Base-by-base conservation (phyloP, 2,888 invertebrate species). In the Oligia strigilis region DNA sequence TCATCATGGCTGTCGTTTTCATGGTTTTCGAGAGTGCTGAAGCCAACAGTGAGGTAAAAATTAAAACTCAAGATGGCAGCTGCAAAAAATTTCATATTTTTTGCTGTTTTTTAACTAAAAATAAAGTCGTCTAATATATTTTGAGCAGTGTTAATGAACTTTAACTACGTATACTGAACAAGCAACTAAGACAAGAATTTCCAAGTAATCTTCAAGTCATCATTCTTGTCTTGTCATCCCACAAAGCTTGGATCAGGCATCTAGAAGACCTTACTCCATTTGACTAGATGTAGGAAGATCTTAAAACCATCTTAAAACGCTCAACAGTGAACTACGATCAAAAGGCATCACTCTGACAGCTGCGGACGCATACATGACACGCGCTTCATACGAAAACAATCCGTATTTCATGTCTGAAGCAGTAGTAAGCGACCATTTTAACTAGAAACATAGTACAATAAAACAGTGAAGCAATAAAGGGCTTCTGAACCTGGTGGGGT, bases 381-480 rank as follows among this genome's bases (percentile, higher is more conserved):
- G 83, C 88, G 92, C 87, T 91, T 92, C 90, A 86, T 92, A 92
- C 87, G 93, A 93, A 94, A 94, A 95, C 93, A 94, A 90, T 92
- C 88, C 90, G 93, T 93, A 94, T 94, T 94, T 94, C 92, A 93
- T 93, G 93, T 94, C 93, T 92, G 87, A 80, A 91, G 92, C 92
- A 91, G 93, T 92, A 92, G 90, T 91, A 94, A 94, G 92, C 93
- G 94, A 91, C 95, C 94, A 94, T 89, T 92, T 85, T 91, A 89
- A 82, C 60, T 49, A 90, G 95, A 92, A 82, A 88, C 85, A 76
- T 79, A 72, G 86, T 79, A 84, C 89, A 81, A 85, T 82, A 81
- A 88, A 88, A 87, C 80, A 81, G 76, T 72, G 66, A 87, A 88
- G 81, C 79, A 82, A 77, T 82, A 83, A 75, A 86, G 94, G 88